Evolutionary conservation across 2,797 vertebrate genomes (phyloP).

Genomic region (Chaunax sp.): DNA sequence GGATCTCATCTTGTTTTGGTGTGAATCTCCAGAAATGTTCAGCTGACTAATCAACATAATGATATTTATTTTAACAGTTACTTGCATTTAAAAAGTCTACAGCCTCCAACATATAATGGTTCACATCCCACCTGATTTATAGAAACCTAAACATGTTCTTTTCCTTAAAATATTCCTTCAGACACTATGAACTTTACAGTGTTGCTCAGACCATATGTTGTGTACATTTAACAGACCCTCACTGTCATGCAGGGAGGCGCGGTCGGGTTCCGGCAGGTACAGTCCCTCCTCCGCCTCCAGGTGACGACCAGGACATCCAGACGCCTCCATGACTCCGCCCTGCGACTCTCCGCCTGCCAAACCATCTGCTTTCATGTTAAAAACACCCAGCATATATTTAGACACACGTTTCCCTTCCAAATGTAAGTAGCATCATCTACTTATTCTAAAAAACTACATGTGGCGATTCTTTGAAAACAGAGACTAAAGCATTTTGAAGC

Average conservation of each 20-base stretch:
- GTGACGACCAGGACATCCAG: conserved; percentile 86
- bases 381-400: background rate
- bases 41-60: too few species aligned
- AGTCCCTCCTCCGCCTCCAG: conserved; percentile 89
- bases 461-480: background rate
- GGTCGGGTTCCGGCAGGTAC: conserved; percentile 89
- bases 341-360: conserved; percentile 80
- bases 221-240: conserved; percentile 89
- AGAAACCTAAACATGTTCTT: too few species aligned
- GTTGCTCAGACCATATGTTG: conserved; percentile 1
- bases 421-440: background rate
- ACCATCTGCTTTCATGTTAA: background rate
- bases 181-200: too few species aligned
- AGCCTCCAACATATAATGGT: too few species aligned
- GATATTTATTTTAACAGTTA: too few species aligned
- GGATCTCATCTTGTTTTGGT: too few species aligned
- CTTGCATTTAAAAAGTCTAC: too few species aligned
- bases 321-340: conserved; percentile 82
- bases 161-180: too few species aligned
- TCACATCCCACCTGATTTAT: too few species aligned
- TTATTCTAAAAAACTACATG: conserved; percentile 12
- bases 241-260: conserved; percentile 97
- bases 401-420: background rate
- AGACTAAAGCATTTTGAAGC: conserved; percentile 3
- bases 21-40: too few species aligned